Evolutionary conservation across 2,797 vertebrate genomes (phyloP), one percentile per base, ranked within the genome.

Genomic region (Enteromius mattozi): DNA sequence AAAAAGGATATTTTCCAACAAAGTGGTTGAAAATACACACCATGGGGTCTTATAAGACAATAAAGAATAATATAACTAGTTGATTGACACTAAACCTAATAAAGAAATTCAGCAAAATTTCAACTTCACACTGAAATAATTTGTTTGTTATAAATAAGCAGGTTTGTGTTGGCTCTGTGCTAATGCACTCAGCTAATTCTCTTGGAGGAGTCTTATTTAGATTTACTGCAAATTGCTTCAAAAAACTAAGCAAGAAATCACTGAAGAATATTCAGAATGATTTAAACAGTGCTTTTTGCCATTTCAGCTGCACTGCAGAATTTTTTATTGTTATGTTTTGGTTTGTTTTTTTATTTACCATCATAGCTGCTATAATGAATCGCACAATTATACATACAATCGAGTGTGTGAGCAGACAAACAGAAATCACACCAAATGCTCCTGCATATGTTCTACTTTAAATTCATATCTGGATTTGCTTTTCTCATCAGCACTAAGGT

Each of bases 111-210:
- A 5, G n/a, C n/a, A 61, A 61, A 27, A 27, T 13, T 24, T 61
- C 1, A 27, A 24, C 54, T n/a, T n/a, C 3, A 24, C 4, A 13
- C n/a, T 0, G 12, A 61, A 27, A 61, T 13, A 61, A 6, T 61
- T 16, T 16, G 16, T 63, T 63, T 30, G 2, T 12, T 27, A 13
- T 61, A 27, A 61, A 61, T 61, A 27, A 63, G 59, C 40, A 70
- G 37, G n/a, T 45, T 16, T 45, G 7, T 6, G 8, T 70, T 45
- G 40, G 6, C 13, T 45, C 6, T 16, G 10, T 45, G 1, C 14
- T 71, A 45, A 14, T 71, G 40, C n/a, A 71, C 69, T 71, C 69
- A 71, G 6, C 6, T 71, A 47, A 45, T 71, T 47, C n/a, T 27
- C 24, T 27, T 47, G 2, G 14, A 71, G 7, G 4, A 17, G n/a